Evolutionary conservation across 2,888 invertebrate genomes (phyloP).

Genomic region (Stenurella melanura): DNA sequence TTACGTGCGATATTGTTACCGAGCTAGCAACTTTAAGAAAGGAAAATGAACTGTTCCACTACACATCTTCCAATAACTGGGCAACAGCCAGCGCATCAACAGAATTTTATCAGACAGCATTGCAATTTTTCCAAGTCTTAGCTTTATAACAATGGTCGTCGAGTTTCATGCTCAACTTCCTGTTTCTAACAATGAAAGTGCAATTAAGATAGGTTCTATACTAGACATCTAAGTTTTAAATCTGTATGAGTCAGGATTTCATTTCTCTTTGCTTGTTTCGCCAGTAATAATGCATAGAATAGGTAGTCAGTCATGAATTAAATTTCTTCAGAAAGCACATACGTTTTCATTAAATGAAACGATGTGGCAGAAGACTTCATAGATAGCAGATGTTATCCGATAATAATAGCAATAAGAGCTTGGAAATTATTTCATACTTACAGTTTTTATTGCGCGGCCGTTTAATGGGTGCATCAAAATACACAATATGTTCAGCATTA

Average conservation of each 20-base stretch:
- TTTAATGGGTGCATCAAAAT: too few relatives aligned
- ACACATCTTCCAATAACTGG: conserved; percentile 2
- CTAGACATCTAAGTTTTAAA: conserved; percentile 9
- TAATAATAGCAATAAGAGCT: too few relatives aligned
- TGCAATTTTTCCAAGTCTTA: conserved; percentile 10
- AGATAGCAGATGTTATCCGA: too few relatives aligned
- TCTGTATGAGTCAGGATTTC: not conserved
- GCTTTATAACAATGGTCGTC: conserved; percentile 1
- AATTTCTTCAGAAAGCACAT: not conserved
- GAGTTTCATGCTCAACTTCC: conserved; percentile 21
- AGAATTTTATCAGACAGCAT: conserved; percentile 11
- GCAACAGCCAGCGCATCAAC: conserved; percentile 10
- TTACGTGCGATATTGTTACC: not conserved
- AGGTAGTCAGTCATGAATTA: not conserved
- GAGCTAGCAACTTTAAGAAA: not conserved
- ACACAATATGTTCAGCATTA: too few relatives aligned
- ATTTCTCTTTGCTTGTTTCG: conserved; percentile 12
- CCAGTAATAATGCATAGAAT: not conserved
- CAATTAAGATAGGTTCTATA: conserved; percentile 12
- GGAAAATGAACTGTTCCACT: not conserved
- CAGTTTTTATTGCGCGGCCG: too few relatives aligned
- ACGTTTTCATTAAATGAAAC: not conserved
- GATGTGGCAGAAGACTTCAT: too few relatives aligned
- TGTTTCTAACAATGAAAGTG: conserved; percentile 24
- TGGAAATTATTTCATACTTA: too few relatives aligned